These are phyloP conservation scores for Pseudeuparius sepicola DNA, from an alignment of 2,888 invertebrate genomes.

Conservation along the genomic window DNA sequence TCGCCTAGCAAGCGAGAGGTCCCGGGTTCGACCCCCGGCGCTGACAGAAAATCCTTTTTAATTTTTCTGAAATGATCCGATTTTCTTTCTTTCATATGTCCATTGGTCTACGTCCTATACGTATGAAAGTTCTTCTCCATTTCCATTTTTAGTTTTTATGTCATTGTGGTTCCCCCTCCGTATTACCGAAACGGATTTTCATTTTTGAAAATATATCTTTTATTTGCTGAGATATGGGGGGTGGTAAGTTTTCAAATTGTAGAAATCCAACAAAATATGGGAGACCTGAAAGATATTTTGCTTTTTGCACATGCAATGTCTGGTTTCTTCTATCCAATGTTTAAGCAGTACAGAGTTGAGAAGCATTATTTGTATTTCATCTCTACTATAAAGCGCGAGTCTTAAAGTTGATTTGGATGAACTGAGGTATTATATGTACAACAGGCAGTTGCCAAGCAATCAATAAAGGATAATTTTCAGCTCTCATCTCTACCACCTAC, in stretches of 20 bases:
- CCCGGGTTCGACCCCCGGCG: too few relatives aligned
- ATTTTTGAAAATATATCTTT: too few relatives aligned
- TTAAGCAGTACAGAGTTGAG: constrained; percentile 2
- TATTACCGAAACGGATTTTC: too few relatives aligned
- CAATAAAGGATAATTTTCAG: constrained; percentile 7
- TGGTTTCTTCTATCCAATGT: constrained; percentile 6
- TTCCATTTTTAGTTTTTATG: too few relatives aligned
- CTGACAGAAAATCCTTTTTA: too few relatives aligned
- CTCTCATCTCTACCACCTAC: constrained; percentile 6
- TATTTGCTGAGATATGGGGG: too few relatives aligned
- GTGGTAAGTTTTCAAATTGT: constrained; percentile 1
- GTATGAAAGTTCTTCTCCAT: too few relatives aligned
- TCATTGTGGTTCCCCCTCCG: too few relatives aligned
- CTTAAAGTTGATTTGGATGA: constrained; percentile 1
- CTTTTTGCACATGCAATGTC: constrained; percentile 8
- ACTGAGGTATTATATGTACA: background rate
- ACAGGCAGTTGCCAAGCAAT: constrained; percentile 4
- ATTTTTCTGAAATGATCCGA: too few relatives aligned
- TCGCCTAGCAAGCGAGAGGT: too few relatives aligned
- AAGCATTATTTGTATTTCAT: background rate
- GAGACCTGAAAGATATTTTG: constrained; percentile 4
- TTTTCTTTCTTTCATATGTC: too few relatives aligned
- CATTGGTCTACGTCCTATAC: too few relatives aligned
- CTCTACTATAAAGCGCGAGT: background rate
- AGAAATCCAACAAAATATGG: constrained; percentile 4